phyloP scores from a whole-genome alignment of 2,797 vertebrate species.

The Enteromius treurensis region DNA sequence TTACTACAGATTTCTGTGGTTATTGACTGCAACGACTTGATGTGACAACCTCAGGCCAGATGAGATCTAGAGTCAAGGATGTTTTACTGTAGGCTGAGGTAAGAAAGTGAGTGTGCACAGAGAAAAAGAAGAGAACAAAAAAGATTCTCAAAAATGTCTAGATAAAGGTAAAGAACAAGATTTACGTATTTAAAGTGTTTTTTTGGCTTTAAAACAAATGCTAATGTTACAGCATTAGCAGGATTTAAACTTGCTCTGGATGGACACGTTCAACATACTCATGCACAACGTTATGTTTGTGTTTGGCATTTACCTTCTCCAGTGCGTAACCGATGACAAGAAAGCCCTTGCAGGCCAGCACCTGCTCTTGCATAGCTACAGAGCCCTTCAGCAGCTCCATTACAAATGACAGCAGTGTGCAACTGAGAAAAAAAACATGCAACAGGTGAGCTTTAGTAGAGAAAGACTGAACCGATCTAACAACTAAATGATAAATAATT shows the following conservation, averaged over 20 bases:
- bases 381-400: constrained; percentile 98
- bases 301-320: constrained; percentile 88
- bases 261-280: not conserved
- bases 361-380: constrained; percentile 98
- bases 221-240: not conserved
- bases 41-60: not conserved
- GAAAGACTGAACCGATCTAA: constrained; percentile 4
- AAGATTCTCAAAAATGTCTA: not conserved
- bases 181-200: constrained; percentile 32
- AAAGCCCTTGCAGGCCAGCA: constrained; percentile 97
- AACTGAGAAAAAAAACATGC: constrained; percentile 73
- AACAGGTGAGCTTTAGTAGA: constrained; percentile 52
- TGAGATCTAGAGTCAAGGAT: not conserved
- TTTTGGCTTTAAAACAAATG: not conserved
- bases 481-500: not conserved
- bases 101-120: constrained; percentile 24
- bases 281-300: too few species aligned
- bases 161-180: not conserved
- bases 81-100: not conserved
- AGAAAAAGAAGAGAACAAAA: constrained; percentile 20
- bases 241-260: not conserved
- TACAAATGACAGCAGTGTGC: constrained; percentile 92
- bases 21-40: not conserved
- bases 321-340: constrained; percentile 95
- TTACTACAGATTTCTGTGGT: not conserved